A percentile compares a stretch with the other conserved stretches of the same genome.
Conservation (phyloP, 2,113 vertebrate genomes). For the Dipodomys stephensi region DNA sequence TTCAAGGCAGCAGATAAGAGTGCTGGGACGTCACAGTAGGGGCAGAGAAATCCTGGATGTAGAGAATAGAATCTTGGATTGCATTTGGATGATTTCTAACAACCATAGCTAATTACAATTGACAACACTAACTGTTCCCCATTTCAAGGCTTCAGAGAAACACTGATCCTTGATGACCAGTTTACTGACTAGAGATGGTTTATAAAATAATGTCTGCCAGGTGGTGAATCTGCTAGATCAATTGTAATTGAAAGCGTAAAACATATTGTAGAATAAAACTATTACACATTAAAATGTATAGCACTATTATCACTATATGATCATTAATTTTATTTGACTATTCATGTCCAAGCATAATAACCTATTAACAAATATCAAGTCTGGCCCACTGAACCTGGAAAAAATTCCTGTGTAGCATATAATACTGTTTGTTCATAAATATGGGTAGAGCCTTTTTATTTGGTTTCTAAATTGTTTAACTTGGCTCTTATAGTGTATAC, state of each 20-base stretch:
- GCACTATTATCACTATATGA: background rate
- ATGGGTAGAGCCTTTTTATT: background rate
- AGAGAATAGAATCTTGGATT: background rate
- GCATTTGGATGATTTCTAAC: background rate
- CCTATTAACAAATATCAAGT: background rate
- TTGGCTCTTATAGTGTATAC: background rate
- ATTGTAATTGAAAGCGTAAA: slow-evolving; percentile 52
- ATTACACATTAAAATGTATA: background rate
- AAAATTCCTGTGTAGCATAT: background rate
- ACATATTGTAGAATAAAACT: background rate
- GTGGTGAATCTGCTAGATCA: background rate
- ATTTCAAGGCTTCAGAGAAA: slow-evolving; percentile 21
- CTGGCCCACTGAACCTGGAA: background rate
- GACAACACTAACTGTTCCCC: background rate
- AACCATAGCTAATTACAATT: background rate
- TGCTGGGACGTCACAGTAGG: background rate
- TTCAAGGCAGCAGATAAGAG: background rate
- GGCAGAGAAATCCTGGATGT: background rate
- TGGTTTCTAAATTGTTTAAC: background rate
- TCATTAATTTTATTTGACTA: slow-evolving; percentile 2
- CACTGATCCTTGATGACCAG: background rate
- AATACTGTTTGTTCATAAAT: background rate
- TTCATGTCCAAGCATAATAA: background rate
- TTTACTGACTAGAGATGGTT: slow-evolving; percentile 25
- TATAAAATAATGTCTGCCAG: slow-evolving; percentile 28